These are phyloP conservation scores for Ophioderma brevispina DNA, from an alignment of 35 echinoderm and acorn worm species.

Conservation along the genomic window DNA sequence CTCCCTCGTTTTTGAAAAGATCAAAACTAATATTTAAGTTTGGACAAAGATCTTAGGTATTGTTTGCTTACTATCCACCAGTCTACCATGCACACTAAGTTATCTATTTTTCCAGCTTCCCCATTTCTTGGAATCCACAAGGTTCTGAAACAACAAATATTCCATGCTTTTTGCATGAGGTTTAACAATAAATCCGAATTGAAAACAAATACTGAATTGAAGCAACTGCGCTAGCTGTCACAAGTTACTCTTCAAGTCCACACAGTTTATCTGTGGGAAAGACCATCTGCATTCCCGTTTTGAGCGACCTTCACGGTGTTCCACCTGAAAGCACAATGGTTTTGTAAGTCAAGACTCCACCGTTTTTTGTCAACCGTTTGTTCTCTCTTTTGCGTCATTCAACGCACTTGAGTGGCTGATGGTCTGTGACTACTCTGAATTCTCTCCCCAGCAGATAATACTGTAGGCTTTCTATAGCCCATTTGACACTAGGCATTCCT, in stretches of 20 bases:
- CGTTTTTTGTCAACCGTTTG: neutral
- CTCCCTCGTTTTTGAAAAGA: no score
- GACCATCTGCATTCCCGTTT: neutral
- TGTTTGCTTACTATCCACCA: no score
- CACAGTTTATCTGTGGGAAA: neutral
- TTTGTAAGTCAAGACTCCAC: neutral
- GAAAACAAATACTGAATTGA: no score
- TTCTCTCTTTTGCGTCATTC: neutral
- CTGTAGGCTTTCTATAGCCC: conserved; percentile 10
- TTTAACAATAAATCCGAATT: neutral
- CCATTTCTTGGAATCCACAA: no score
- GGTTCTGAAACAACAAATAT: neutral
- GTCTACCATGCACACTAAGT: no score
- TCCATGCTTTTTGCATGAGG: neutral
- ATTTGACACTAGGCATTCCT: conserved; percentile 8
- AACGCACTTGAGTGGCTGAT: conserved; percentile 22
- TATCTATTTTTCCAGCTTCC: no score
- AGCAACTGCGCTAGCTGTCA: neutral
- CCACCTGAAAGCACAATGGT: no score
- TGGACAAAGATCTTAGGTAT: no score
- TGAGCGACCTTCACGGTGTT: no score
- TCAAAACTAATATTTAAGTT: no score
- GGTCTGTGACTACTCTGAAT: conserved; percentile 20
- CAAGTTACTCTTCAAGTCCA: neutral
- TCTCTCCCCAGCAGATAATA: conserved; percentile 12